A percentile compares a stretch with the other conserved stretches of the same genome.
phyloP scores from a whole-genome alignment of 2,888 invertebrate genomes.

The Lasioglossum marginatum region DNA sequence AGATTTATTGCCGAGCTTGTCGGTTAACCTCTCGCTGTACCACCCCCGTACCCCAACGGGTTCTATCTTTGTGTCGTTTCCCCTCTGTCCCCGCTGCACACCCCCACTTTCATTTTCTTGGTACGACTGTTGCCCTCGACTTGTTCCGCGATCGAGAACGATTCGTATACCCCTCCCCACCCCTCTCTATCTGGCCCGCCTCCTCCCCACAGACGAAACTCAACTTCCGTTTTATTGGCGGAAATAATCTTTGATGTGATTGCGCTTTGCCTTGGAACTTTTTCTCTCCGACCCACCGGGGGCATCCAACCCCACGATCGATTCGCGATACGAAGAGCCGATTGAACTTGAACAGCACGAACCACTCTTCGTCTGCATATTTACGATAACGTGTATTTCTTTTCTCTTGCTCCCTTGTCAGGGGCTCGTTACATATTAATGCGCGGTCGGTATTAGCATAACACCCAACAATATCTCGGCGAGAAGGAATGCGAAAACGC shows the following conservation, averaged over 20 bases:
- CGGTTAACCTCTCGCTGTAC: slow-evolving; percentile 64
- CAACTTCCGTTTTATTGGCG: slow-evolving; percentile 82
- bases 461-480: slow-evolving; percentile 35
- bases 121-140: slow-evolving; percentile 54
- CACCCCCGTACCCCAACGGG: neutral
- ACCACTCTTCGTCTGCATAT: slow-evolving; percentile 33
- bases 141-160: slow-evolving; percentile 66
- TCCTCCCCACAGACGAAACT: slow-evolving; percentile 65
- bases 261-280: slow-evolving; percentile 75
- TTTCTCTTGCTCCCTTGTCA: neutral
- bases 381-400: slow-evolving; percentile 46
- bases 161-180: slow-evolving; percentile 45
- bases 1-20: slow-evolving; percentile 79
- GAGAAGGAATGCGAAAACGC: slow-evolving; percentile 11
- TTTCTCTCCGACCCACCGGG: slow-evolving; percentile 55
- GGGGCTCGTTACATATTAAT: slow-evolving; percentile 55
- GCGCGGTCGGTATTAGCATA: slow-evolving; percentile 45
- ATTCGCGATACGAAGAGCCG: slow-evolving; percentile 56
- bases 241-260: slow-evolving; percentile 83
- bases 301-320: slow-evolving; percentile 58
- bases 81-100: neutral
- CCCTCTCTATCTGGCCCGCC: neutral
- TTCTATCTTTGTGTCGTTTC: slow-evolving; percentile 23
- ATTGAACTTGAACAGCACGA: slow-evolving; percentile 45
- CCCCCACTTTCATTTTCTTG: slow-evolving; percentile 55